Base-by-base conservation (phyloP, 1,140 invertebrate species). In the Habropoda laboriosa region DNA sequence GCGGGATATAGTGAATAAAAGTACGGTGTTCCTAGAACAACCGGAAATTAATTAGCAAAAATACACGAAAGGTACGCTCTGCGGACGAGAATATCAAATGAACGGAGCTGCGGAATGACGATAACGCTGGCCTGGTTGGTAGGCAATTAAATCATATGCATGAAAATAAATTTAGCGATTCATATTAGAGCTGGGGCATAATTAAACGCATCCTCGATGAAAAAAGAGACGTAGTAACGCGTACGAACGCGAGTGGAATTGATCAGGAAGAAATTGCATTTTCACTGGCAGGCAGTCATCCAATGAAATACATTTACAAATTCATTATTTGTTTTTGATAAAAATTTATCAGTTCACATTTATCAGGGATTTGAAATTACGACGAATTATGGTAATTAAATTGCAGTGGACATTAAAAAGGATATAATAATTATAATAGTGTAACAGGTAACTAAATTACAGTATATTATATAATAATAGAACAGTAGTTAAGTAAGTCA, bases 11-110 rank as follows among this genome's bases (percentile, higher is more conserved):
- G 4, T 16, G 61, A 57, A 70, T 57, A 38, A 68, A 55, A 58
- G 40, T 27, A 16, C n/a, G 24, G n/a, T 47, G 53, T 58, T 77
- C n/a, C 30, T 70, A 40, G 30, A 57, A 70, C 35, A 77, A 77
- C 60, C 75, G 45, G 53, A 40, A 71, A 77, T 68, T 58, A 77
- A 77, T 77, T 77, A 77, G 32, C 66, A 70, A 71, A 77, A 77
- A 77, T 77, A 77, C 64, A 38, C 42, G 42, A 12, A 3, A 32
- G 40, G 30, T 60, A 21, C 60, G 24, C 16, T 42, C 6, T 16
- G 32, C 21, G 3, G 24, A 2, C 27, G 27, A 42, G 75, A 60
- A 49, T 71, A 77, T 30, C n/a, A 49, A 60, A 60, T 71, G 66
- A 77, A 77, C 55, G 63, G 7, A 38, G 53, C 74, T 68, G 74